Conservation (phyloP, 2,888 invertebrate species). For the Drosophila atroscutellata region DNA sequence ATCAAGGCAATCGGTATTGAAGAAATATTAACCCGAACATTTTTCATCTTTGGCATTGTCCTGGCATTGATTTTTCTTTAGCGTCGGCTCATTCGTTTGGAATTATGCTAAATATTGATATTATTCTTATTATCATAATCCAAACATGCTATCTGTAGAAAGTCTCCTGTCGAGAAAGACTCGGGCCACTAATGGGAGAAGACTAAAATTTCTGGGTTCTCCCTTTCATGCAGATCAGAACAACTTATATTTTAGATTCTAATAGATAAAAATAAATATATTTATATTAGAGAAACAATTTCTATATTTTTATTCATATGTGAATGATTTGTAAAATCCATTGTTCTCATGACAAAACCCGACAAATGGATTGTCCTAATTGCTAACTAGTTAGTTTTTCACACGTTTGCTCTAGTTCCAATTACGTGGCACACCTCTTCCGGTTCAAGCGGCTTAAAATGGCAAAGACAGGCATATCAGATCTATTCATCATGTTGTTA, state of each 20-base stretch:
- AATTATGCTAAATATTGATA: constrained; percentile 68
- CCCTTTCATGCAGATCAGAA: background rate
- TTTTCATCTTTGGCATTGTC: constrained; percentile 15
- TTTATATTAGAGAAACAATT: background rate
- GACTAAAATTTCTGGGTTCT: background rate
- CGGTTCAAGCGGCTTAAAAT: constrained; percentile 44
- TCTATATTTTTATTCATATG: background rate
- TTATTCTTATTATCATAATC: constrained; percentile 15
- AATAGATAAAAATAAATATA: background rate
- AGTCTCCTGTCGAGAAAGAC: background rate
- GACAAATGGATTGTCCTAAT: constrained; percentile 42
- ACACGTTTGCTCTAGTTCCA: constrained; percentile 72
- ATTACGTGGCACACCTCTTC: constrained; percentile 67
- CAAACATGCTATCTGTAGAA: background rate
- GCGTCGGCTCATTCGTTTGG: constrained; percentile 46
- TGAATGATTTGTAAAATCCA: background rate
- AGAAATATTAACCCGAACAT: constrained; percentile 11
- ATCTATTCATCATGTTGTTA: constrained; percentile 67
- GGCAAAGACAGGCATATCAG: constrained; percentile 33
- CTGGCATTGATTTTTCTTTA: constrained; percentile 24
- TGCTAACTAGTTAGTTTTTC: constrained; percentile 59
- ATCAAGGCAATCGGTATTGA: constrained; percentile 35
- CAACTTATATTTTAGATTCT: too few relatives aligned
- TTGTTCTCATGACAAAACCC: constrained; percentile 29
- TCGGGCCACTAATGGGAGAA: background rate